A percentile compares a stretch with the other conserved stretches of the same genome.
These are phyloP conservation scores for Neoseiulus cucumeris DNA, from an alignment of 1,140 invertebrate genomes.

Conservation along the genomic window DNA sequence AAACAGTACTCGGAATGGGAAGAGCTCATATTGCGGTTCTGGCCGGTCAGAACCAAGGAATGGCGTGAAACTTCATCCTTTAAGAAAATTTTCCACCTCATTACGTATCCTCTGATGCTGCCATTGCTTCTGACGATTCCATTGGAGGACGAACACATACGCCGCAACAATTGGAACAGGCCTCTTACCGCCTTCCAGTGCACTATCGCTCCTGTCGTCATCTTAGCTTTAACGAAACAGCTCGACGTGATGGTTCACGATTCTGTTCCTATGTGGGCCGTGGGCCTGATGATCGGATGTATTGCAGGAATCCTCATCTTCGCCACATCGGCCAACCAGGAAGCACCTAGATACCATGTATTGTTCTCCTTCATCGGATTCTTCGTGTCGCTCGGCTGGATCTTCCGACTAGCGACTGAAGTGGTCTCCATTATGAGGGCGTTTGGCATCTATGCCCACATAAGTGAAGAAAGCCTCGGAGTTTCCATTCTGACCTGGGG, in stretches of 20 bases:
- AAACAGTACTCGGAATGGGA: neutral
- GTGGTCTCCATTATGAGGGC: constrained; percentile 37
- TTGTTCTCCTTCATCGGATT: constrained; percentile 40
- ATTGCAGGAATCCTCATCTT: constrained; percentile 24
- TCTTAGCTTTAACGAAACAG: constrained; percentile 25
- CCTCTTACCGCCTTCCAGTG: constrained; percentile 35
- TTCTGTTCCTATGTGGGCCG: constrained; percentile 15
- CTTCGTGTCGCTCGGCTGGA: constrained; percentile 39
- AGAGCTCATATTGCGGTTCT: constrained; percentile 33
- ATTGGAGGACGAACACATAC: constrained; percentile 32
- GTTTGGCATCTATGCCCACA: constrained; percentile 22
- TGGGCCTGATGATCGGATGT: constrained; percentile 23
- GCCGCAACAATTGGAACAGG: constrained; percentile 37
- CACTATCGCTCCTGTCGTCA: constrained; percentile 29
- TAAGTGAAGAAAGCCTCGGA: constrained; percentile 30
- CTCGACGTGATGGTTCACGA: neutral
- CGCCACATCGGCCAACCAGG: constrained; percentile 23
- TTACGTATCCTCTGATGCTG: constrained; percentile 32
- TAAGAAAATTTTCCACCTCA: constrained; percentile 23
- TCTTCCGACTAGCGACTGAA: constrained; percentile 41
- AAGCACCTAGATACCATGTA: constrained; percentile 26
- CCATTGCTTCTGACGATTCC: constrained; percentile 36
- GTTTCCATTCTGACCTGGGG: constrained; percentile 34
- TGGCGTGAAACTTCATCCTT: constrained; percentile 29
- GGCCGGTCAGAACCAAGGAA: constrained; percentile 30